phyloP scores from a whole-genome alignment of 2,888 invertebrate species.

The Dendrolimus houi region DNA sequence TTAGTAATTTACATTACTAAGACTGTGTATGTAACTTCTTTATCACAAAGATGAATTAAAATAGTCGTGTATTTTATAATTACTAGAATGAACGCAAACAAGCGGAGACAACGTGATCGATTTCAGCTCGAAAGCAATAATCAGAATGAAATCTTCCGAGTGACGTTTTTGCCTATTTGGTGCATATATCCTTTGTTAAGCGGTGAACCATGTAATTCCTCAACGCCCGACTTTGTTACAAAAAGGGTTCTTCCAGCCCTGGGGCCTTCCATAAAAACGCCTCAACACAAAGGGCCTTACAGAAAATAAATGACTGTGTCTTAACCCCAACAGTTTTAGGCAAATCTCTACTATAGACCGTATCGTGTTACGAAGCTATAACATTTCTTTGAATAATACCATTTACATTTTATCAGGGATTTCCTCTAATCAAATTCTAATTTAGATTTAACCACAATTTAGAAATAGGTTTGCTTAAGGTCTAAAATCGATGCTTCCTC shows the following conservation, averaged over 20 bases:
- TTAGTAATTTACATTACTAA: too few relatives aligned
- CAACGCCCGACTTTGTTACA: constrained; percentile 12
- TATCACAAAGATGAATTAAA: too few relatives aligned
- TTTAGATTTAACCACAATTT: too few relatives aligned
- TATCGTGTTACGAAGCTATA: not conserved
- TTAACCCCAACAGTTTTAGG: constrained; percentile 17
- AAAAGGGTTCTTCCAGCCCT: constrained; percentile 24
- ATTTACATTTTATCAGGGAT: not conserved
- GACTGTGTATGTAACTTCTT: too few relatives aligned
- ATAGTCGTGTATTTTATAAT: too few relatives aligned
- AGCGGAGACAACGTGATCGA: too few relatives aligned
- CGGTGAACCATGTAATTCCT: not conserved
- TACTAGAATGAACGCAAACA: too few relatives aligned
- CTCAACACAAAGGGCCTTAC: constrained; percentile 18
- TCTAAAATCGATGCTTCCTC: too few relatives aligned
- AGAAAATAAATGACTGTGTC: constrained; percentile 28
- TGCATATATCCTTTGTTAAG: not conserved
- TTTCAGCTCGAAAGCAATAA: too few relatives aligned
- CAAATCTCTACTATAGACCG: constrained; percentile 11
- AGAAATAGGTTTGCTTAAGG: too few relatives aligned
- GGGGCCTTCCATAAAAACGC: constrained; percentile 20
- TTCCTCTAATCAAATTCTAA: too few relatives aligned
- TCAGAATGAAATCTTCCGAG: not conserved
- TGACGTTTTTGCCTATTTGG: not conserved
- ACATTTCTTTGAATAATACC: not conserved